Evolutionary conservation across 2,113 vertebrate species (phyloP), one percentile per base, ranked within the genome.

Genomic region (Eolophus roseicapilla): DNA sequence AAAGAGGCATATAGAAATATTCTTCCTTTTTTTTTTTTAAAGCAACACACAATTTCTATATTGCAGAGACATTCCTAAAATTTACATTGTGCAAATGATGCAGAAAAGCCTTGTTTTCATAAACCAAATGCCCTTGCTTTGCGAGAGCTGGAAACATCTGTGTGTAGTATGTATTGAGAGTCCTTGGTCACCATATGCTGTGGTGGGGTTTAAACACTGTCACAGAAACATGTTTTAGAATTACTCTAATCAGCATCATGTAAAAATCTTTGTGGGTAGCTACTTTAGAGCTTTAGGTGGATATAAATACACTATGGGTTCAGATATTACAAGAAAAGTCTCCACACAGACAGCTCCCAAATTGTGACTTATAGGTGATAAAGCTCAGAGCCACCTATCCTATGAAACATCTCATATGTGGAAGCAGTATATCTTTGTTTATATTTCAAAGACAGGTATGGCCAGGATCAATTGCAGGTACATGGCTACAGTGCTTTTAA

Each of bases 31-130:
- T 55, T 57, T 55, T 33, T 20, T 60, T 89, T 74, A 12, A 43
- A 7, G 1, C 33, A 59, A 81, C 14, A 63, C 4, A 55, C 8
- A 27, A 71, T 76, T 85, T 89, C 44, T 73, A 1, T 29, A 65
- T 77, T 93, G 80, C 67, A 88, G 63, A 80, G 12, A 33, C 6
- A 59, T 68, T 90, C 60, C 35, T 93, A 82, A 63, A 74, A 94
- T 59, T 63, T 73, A 37, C 17, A 39, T 73, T 70, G 27, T 70
- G 15, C 14, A 80, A 93, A 82, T 46, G 25, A 41, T 79, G 33
- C 13, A 74, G 60, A 95, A 94, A 94, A 71, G 0, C 7, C 19
- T 74, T 87, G 31, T 88, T 94, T 93, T 83, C n/a, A 39, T 49
- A 87, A 93, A 67, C 9, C 9, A 73, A 93, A 71, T 68, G 13